Evolutionary conservation across 2,888 invertebrate genomes (phyloP), one percentile per base, ranked within the genome.

Genomic region (Polydrusus cervinus): DNA sequence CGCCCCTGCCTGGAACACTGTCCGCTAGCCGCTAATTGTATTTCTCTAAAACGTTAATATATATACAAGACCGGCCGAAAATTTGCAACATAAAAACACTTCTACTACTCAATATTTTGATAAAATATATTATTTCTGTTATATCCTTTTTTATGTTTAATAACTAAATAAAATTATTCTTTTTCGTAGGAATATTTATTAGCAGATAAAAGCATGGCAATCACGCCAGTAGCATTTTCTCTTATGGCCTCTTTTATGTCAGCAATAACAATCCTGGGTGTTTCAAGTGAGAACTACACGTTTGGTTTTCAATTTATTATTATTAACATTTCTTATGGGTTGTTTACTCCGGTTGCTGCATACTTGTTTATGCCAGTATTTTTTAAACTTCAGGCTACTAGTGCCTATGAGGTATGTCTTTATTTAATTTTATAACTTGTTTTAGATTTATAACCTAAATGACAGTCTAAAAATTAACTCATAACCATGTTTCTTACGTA

Each of bases 211-310:
- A 94, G 93, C 78, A 94, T 97, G 93, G 91, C 93, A 7, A 89
- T 94, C 80, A 85, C 89, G 8, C 95, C 97, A 0, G 95, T 97
- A 0, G 94, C 96, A 5, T 94, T 97, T 78, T 96, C 96, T 1
- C 87, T 97, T 73, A 95, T 97, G 94, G 96, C 96, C n/a, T 95
- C 96, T 49, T 97, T 97, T 85, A 95, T 97, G 93, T 97, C 97
- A 0, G 95, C 97, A 40, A 92, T 97, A 68, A 95, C 96, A 0
- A 86, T 97, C 49, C 89, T 97, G n/a, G 97, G 97, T 14, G 94
- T 96, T 1, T 94, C 96, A 40, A 91, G 94, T 65, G 97, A 97
- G 87, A 95, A 93, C 85, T 97, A 97, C 86, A 92, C 92, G 80
- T 94, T 90, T 83, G 96, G 97, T 66, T 92, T 94, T 78, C 92